Percentiles rank a stretch among this genome's conserved stretches.
Evolutionary conservation across 2,797 vertebrate genomes (phyloP).

Genomic region (Intellagama lesueurii): DNA sequence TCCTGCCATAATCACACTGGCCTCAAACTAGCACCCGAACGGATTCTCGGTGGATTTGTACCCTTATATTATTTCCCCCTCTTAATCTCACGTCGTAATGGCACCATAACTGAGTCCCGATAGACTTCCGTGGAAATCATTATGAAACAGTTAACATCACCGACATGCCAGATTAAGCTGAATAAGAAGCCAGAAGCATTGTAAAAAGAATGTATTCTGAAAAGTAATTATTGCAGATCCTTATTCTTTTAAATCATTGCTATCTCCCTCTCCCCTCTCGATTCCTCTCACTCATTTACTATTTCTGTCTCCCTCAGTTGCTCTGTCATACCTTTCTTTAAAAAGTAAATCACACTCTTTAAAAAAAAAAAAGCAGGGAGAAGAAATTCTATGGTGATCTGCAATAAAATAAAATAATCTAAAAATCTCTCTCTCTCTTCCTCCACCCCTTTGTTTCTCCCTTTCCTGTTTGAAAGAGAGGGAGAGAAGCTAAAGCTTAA

Average conservation of each 20-base stretch:
- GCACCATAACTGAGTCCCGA: conserved; percentile 57
- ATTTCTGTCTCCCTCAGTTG: not conserved
- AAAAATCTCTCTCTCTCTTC: too few relatives aligned
- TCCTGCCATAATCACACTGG: conserved; percentile 57
- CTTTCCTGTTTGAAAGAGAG: not conserved
- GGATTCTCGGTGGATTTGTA: conserved; percentile 55
- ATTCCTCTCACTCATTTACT: not conserved
- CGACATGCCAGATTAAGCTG: conserved; percentile 40
- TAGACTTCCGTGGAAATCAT: conserved; percentile 59
- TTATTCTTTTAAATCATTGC: conserved; percentile 10
- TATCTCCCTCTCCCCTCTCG: not conserved
- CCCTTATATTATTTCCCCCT: conserved; percentile 53
- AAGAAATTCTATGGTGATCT: conserved; percentile 24
- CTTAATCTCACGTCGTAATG: conserved; percentile 63
- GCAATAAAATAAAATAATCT: not conserved
- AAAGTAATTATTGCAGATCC: conserved; percentile 48
- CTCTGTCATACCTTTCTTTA: not conserved
- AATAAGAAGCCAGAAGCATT: conserved; percentile 40
- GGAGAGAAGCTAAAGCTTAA: conserved; percentile 22
- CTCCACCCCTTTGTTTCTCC: not conserved
- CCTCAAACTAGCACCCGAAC: conserved; percentile 69
- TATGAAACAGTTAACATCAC: conserved; percentile 56
- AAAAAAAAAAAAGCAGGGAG: conserved; percentile 23
- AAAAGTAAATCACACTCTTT: conserved; percentile 4
- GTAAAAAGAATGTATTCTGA: conserved; percentile 47